phyloP scores from a whole-genome alignment of 2,888 invertebrate genomes.

The Drosophila borborema region DNA sequence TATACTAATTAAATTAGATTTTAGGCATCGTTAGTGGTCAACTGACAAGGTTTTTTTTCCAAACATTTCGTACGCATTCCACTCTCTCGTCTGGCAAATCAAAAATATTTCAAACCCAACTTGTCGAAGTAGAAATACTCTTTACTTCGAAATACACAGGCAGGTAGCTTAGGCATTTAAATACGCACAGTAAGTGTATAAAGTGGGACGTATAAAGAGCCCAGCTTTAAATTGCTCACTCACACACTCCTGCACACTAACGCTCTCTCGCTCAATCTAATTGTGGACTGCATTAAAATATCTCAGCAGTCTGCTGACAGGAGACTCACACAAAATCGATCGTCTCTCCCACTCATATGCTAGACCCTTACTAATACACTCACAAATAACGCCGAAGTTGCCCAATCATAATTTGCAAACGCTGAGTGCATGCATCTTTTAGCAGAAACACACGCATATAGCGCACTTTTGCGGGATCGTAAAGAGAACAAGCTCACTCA shows the following conservation, averaged over 20 bases:
- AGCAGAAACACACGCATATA: no score
- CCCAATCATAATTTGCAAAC: no score
- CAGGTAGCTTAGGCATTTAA: neutral
- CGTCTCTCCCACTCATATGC: neutral
- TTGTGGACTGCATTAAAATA: neutral
- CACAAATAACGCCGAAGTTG: neutral
- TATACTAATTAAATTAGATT: constrained; percentile 60
- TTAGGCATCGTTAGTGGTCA: constrained; percentile 59
- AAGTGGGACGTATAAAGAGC: neutral
- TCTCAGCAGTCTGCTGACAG: neutral
- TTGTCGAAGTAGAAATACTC: neutral
- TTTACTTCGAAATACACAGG: neutral
- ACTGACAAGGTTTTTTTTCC: constrained; percentile 30
- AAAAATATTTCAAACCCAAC: constrained; percentile 41
- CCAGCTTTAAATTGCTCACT: neutral
- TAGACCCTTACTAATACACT: neutral
- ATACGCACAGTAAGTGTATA: neutral
- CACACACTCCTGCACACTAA: no score
- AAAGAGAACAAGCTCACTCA: neutral
- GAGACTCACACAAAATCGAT: neutral
- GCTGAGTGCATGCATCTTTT: neutral
- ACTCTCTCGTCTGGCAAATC: neutral
- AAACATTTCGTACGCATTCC: neutral
- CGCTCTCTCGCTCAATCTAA: neutral
- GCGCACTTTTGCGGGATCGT: no score